Conservation (phyloP, 2,888 invertebrate species). For the Yponomeuta evonymella region DNA sequence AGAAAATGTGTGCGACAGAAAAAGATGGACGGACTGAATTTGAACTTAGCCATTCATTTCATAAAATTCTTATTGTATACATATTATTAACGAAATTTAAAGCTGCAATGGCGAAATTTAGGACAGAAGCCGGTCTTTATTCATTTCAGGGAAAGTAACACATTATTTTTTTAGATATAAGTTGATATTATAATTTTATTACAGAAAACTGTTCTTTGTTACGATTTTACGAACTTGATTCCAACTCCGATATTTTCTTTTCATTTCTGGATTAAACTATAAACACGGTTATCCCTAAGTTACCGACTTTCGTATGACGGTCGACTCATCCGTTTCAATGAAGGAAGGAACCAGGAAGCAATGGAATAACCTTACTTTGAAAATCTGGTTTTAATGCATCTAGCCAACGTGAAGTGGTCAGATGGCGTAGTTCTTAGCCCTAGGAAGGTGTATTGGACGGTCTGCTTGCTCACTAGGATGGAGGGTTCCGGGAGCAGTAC, state of each 20-base stretch:
- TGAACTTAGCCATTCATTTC: no score
- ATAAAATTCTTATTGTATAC: no score
- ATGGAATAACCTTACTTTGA: background rate
- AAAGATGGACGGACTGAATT: no score
- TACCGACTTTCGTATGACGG: background rate
- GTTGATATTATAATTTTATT: background rate
- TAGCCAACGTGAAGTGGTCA: background rate
- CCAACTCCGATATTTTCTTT: constrained; percentile 2
- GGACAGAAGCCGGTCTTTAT: no score
- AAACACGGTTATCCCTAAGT: constrained; percentile 8
- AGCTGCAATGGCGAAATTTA: no score
- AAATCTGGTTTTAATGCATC: constrained; percentile 15
- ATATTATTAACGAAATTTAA: no score
- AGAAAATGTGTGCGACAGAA: no score
- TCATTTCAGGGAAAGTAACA: no score
- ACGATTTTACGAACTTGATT: background rate
- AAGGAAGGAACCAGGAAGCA: background rate
- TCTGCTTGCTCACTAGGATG: constrained; percentile 74
- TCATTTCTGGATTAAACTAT: constrained; percentile 13
- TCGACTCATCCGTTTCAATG: background rate
- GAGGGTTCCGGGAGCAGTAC: constrained; percentile 74
- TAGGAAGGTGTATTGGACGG: constrained; percentile 49
- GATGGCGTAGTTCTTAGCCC: constrained; percentile 2
- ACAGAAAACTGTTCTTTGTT: background rate
- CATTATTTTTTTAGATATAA: background rate